Evolutionary conservation across 2,888 invertebrate species (phyloP).

Genomic region (Melipona beecheii): DNA sequence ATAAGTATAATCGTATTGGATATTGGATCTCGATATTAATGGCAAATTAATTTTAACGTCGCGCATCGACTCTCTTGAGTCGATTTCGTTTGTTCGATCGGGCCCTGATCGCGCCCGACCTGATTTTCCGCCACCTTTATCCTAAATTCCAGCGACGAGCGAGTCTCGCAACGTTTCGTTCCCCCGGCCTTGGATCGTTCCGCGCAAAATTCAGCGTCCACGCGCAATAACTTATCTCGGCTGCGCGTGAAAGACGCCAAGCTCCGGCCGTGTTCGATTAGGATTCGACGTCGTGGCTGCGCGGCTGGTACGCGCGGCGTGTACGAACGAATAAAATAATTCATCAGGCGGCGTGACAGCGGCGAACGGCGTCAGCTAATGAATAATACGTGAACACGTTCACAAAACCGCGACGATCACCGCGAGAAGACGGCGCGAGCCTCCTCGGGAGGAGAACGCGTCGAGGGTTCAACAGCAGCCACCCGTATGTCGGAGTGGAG

Average conservation of each 20-base stretch:
- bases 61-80: too few relatives aligned
- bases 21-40: neutral
- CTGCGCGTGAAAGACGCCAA: neutral
- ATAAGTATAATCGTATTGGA: neutral
- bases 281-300: constrained; percentile 30
- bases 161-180: neutral
- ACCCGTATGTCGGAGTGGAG: neutral
- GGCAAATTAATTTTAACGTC: neutral
- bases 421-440: constrained; percentile 12
- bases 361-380: constrained; percentile 42
- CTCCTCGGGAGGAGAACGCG: neutral
- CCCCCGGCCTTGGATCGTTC: neutral
- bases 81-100: neutral
- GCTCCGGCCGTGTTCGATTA: constrained; percentile 17
- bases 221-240: neutral
- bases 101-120: neutral
- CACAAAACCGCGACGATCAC: constrained; percentile 45
- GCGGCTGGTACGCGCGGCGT: constrained; percentile 32
- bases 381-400: constrained; percentile 52
- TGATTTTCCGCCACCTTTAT: neutral
- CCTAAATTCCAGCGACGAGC: neutral
- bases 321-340: constrained; percentile 55
- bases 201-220: neutral
- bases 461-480: neutral
- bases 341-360: constrained; percentile 42